Percentiles rank a stretch among this genome's conserved stretches.
phyloP scores from a whole-genome alignment of 2,888 invertebrate species.

The Drosophila seclusa region DNA sequence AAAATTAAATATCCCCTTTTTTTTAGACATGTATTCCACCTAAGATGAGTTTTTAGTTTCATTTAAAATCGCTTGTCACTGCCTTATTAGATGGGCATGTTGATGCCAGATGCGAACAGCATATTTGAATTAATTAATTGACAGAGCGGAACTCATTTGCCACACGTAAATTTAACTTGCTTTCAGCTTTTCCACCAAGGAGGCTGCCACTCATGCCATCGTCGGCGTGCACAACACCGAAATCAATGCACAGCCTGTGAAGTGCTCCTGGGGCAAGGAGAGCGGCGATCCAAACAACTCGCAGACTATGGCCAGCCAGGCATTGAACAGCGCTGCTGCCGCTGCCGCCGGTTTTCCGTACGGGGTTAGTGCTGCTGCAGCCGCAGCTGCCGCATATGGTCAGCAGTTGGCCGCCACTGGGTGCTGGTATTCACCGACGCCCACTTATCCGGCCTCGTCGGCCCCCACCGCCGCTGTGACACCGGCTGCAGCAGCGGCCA shows the following conservation, averaged over 20 bases:
- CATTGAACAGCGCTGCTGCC: conserved; percentile 84
- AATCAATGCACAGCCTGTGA: conserved; percentile 97
- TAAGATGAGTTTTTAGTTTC: neutral
- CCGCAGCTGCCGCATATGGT: conserved; percentile 88
- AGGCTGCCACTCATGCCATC: conserved; percentile 98
- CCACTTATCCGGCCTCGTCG: conserved; percentile 87
- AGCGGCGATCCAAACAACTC: conserved; percentile 96
- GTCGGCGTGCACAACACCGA: conserved; percentile 99
- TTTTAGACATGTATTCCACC: neutral
- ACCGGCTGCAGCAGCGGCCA: conserved; percentile 86
- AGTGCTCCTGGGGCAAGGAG: conserved; percentile 99
- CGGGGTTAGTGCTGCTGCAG: conserved; percentile 86
- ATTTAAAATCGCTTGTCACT: neutral
- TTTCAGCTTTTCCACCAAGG: conserved; percentile 98
- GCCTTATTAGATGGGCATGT: neutral
- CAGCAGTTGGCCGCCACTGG: conserved; percentile 91
- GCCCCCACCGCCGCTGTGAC: conserved; percentile 87
- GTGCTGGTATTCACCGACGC: conserved; percentile 95
- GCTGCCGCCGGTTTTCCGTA: conserved; percentile 85
- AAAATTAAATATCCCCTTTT: neutral
- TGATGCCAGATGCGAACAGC: neutral
- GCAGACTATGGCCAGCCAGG: conserved; percentile 89
- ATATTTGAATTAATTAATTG: neutral
- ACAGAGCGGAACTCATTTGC: conserved; percentile 3
- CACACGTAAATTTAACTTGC: neutral